Percentiles rank a stretch among this genome's conserved stretches.
phyloP scores from a whole-genome alignment of 1,140 invertebrate species.

The Cydia splendana region DNA sequence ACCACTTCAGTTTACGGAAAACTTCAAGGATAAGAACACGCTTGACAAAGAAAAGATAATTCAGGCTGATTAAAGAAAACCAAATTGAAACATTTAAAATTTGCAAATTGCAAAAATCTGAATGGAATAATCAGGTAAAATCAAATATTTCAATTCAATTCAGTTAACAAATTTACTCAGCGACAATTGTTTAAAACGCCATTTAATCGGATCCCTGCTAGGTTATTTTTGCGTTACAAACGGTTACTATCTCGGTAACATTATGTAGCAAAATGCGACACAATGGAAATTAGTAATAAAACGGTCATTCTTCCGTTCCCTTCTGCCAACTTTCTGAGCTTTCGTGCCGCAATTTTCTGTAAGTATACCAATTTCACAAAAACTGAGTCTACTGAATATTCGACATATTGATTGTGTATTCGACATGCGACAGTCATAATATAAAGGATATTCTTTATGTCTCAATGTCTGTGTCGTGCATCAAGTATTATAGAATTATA shows the following conservation, averaged over 20 bases:
- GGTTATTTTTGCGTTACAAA: background rate
- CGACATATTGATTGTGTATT: background rate
- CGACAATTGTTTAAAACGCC: background rate
- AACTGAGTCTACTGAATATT: conserved; percentile 1
- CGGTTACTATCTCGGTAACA: background rate
- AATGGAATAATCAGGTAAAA: too few relatives aligned
- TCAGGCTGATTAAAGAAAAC: background rate
- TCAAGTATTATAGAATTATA: background rate
- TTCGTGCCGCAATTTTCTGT: conserved; percentile 14
- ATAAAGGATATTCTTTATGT: background rate
- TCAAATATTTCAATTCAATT: background rate
- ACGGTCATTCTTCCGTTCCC: conserved; percentile 4
- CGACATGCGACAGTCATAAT: background rate
- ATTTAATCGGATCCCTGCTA: background rate
- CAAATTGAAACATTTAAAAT: background rate
- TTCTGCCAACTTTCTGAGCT: conserved; percentile 9
- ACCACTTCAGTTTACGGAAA: conserved; percentile 33
- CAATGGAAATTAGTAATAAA: conserved; percentile 27
- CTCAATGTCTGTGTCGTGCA: background rate
- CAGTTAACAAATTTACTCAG: background rate
- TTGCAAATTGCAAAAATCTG: background rate
- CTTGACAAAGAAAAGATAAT: background rate
- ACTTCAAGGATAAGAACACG: conserved; percentile 1
- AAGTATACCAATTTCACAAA: background rate
- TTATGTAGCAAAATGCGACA: background rate